phyloP scores from a whole-genome alignment of 2,888 invertebrate genomes.

The Hypomecis punctinalis region DNA sequence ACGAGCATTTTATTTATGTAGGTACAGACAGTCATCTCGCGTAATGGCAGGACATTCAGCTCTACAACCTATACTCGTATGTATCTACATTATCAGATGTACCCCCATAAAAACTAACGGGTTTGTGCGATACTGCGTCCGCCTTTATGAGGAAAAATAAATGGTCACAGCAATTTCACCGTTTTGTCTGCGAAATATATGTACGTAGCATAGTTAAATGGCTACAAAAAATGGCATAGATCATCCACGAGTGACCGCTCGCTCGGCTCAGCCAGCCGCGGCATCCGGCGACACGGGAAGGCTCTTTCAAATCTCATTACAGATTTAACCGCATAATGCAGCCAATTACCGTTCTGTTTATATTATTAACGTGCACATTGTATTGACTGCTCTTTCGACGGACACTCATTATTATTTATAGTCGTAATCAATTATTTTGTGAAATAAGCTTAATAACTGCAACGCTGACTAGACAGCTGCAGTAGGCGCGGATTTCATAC shows the following conservation, averaged over 20 bases:
- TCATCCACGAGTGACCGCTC: conserved; percentile 74
- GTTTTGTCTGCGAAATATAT: conserved; percentile 51
- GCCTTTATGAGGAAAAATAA: conserved; percentile 39
- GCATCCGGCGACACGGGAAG: conserved; percentile 56
- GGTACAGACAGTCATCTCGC: conserved; percentile 33
- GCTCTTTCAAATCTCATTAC: conserved; percentile 67
- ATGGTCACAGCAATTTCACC: conserved; percentile 32
- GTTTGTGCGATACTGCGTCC: conserved; percentile 36
- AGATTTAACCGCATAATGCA: conserved; percentile 51
- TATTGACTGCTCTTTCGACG: conserved; percentile 15
- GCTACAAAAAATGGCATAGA: conserved; percentile 71
- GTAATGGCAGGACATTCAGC: conserved; percentile 33
- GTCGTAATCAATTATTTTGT: conserved; percentile 26
- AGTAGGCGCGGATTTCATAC: not conserved
- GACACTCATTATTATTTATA: conserved; percentile 13
- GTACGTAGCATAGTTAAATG: conserved; percentile 66
- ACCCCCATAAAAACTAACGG: conserved; percentile 45
- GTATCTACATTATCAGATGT: conserved; percentile 42
- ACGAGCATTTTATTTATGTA: conserved; percentile 31
- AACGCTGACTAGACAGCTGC: not conserved
- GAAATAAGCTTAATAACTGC: conserved; percentile 1
- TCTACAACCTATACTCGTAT: conserved; percentile 28
- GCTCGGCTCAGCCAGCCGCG: conserved; percentile 37
- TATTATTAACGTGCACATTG: conserved; percentile 9
- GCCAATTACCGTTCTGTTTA: conserved; percentile 17